These are phyloP conservation scores for Lophius piscatorius DNA, from an alignment of 2,113 vertebrate species.

Conservation along the genomic window DNA sequence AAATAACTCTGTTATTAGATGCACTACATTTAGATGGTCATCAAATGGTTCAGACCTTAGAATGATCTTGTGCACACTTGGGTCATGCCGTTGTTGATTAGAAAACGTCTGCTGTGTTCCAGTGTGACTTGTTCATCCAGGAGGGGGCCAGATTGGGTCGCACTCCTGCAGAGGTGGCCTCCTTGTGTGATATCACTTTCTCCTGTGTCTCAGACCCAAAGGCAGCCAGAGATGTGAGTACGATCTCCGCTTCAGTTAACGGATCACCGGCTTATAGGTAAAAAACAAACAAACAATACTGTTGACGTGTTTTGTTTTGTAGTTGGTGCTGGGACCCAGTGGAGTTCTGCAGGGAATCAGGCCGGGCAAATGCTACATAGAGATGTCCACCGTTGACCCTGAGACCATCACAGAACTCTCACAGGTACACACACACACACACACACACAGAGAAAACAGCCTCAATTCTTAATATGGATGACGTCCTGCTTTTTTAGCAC, in stretches of 20 bases:
- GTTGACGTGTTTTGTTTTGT: conserved; percentile 33
- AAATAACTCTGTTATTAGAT: no score
- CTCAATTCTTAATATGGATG: no score
- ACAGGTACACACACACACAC: conserved; percentile 82
- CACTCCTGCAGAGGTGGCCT: conserved; percentile 97
- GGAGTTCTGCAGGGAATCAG: conserved; percentile 97
- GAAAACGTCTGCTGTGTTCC: conserved; percentile 52
- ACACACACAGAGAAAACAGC: no score
- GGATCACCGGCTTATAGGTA: neutral
- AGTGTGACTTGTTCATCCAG: conserved; percentile 99
- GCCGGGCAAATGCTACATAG: conserved; percentile 96
- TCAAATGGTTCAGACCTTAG: no score
- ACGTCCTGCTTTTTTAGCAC: no score
- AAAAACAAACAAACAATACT: neutral
- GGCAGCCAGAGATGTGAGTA: conserved; percentile 96
- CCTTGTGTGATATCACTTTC: conserved; percentile 98
- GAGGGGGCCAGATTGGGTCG: conserved; percentile 95
- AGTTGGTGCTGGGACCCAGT: conserved; percentile 97
- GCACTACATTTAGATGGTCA: no score
- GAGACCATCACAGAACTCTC: conserved; percentile 95
- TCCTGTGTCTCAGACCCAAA: conserved; percentile 98
- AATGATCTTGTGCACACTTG: no score
- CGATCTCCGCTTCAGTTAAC: no score
- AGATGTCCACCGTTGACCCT: conserved; percentile 97
- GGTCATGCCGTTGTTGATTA: no score